A percentile compares a stretch with the other conserved stretches of the same genome.
These are phyloP conservation scores for Sphaerodactylus townsendi DNA, from an alignment of 2,113 vertebrate species.

Conservation along the genomic window DNA sequence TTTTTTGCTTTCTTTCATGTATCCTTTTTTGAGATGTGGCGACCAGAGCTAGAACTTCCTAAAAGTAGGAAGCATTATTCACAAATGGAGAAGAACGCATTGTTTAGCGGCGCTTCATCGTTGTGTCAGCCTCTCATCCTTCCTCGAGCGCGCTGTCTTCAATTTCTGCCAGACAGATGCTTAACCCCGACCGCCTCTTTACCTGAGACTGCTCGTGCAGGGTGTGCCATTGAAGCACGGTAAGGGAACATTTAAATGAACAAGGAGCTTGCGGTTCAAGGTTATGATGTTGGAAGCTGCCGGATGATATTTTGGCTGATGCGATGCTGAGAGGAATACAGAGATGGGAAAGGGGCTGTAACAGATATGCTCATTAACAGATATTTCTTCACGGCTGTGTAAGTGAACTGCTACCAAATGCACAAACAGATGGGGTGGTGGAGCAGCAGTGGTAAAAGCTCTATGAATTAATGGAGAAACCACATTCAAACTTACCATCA, in stretches of 20 bases:
- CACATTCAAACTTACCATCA: too few species aligned
- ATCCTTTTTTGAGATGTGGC: too few species aligned
- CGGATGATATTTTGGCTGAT: not conserved
- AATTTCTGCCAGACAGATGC: not conserved
- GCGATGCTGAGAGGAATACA: too few species aligned
- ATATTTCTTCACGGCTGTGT: too few species aligned
- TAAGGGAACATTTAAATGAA: not conserved
- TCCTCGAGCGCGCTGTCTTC: not conserved
- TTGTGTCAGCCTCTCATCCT: not conserved
- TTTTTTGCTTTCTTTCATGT: too few species aligned
- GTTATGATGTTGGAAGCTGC: not conserved
- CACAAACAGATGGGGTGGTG: too few species aligned
- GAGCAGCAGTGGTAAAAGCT: too few species aligned
- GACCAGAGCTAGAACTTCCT: too few species aligned
- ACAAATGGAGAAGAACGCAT: not conserved
- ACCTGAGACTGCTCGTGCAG: not conserved
- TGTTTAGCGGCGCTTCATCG: not conserved
- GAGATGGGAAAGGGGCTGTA: too few species aligned
- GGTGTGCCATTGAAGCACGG: not conserved
- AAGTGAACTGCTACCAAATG: too few species aligned
- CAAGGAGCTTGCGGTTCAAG: not conserved
- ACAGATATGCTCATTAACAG: too few species aligned
- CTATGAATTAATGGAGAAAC: too few species aligned
- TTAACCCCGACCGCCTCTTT: not conserved
- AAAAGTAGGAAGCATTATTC: not conserved